phyloP scores from a whole-genome alignment of 2,888 invertebrate genomes.

The Callyntrura sp. region DNA sequence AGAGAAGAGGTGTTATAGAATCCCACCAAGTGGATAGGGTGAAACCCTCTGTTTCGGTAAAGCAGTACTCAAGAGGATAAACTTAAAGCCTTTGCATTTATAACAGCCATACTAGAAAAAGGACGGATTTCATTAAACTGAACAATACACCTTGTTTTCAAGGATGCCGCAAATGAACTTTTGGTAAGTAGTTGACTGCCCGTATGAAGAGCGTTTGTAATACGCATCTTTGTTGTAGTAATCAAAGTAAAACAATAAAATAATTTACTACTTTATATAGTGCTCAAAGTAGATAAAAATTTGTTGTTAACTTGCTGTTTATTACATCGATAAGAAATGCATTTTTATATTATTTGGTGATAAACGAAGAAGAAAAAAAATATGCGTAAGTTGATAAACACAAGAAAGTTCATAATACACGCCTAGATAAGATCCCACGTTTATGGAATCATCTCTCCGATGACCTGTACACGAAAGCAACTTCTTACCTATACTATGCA shows the following conservation, averaged over 20 bases:
- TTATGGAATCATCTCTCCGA: slow-evolving; percentile 1
- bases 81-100: not conserved
- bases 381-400: slow-evolving; percentile 36
- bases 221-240: too few species aligned
- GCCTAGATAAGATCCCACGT: slow-evolving; percentile 10
- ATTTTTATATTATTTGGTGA: not conserved
- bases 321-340: slow-evolving; percentile 2
- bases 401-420: slow-evolving; percentile 24
- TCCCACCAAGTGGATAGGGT: too few species aligned
- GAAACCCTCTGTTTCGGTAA: too few species aligned
- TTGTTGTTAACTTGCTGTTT: not conserved
- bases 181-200: too few species aligned
- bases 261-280: slow-evolving; percentile 5
- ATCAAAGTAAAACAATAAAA: not conserved
- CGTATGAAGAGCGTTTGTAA: too few species aligned
- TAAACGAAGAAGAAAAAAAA: slow-evolving; percentile 24
- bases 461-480: slow-evolving; percentile 16
- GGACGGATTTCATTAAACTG: too few species aligned
- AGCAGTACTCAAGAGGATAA: not conserved
- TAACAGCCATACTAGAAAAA: not conserved
- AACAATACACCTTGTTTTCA: too few species aligned
- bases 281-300: not conserved
- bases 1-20: too few species aligned
- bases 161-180: too few species aligned
- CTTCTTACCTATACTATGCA: not conserved